A percentile compares a stretch with the other conserved stretches of the same genome.
phyloP scores from a whole-genome alignment of 2,797 vertebrate species.

The Percopsis omiscomaycus region DNA sequence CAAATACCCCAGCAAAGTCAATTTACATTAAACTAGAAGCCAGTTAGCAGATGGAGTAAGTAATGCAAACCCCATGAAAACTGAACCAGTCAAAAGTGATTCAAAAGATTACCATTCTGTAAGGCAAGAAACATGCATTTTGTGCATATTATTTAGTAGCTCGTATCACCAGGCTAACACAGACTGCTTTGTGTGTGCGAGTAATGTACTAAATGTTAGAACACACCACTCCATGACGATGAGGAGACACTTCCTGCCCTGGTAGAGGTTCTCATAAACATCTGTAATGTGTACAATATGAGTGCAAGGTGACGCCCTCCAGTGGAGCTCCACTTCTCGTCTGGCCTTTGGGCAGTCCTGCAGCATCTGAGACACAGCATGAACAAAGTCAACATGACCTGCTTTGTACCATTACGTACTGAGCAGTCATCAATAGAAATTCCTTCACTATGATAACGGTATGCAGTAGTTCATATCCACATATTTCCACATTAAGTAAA shows the following conservation, averaged over 20 bases:
- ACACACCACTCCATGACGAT: constrained; percentile 99
- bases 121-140: constrained; percentile 18
- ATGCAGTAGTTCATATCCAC: no score
- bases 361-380: constrained; percentile 82
- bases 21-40: constrained; percentile 12
- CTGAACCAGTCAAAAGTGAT: constrained; percentile 15
- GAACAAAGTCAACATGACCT: constrained; percentile 2
- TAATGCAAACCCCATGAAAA: neutral
- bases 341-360: constrained; percentile 95
- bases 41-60: constrained; percentile 4
- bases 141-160: constrained; percentile 6
- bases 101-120: constrained; percentile 1
- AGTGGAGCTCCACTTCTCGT: constrained; percentile 94
- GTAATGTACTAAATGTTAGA: no score
- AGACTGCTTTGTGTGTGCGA: no score
- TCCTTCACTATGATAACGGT: no score
- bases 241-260: constrained; percentile 89
- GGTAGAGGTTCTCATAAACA: constrained; percentile 96
- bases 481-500: no score
- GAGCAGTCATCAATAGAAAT: no score
- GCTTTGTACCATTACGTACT: no score
- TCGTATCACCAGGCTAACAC: neutral
- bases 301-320: constrained; percentile 89
- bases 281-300: constrained; percentile 96
- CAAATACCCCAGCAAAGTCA: constrained; percentile 17